phyloP scores from a whole-genome alignment of 2,888 invertebrate genomes.

The Chromoteleia sp. region DNA sequence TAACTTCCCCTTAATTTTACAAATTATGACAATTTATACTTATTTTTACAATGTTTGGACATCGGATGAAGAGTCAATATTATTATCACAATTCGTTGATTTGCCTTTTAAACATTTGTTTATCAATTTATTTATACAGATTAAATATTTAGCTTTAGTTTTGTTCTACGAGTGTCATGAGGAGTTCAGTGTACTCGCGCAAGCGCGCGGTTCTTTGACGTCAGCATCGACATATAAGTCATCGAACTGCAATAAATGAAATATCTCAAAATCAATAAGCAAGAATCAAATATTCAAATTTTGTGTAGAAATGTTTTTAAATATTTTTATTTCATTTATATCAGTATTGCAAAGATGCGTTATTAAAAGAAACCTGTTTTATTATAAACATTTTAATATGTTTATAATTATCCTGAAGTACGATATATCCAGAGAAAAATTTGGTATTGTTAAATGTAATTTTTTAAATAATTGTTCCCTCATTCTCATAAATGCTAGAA shows the following conservation, averaged over 20 bases:
- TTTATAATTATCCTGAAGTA: too few relatives aligned
- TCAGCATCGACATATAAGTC: conserved; percentile 75
- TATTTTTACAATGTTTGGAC: too few relatives aligned
- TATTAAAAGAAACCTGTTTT: neutral
- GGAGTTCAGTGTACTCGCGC: conserved; percentile 77
- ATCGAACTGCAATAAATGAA: conserved; percentile 69
- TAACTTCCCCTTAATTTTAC: too few relatives aligned
- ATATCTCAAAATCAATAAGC: conserved; percentile 50
- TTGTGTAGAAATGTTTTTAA: neutral
- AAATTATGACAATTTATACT: too few relatives aligned
- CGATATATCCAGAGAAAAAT: too few relatives aligned
- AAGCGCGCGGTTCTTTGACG: conserved; percentile 75
- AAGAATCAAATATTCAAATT: conserved; percentile 26
- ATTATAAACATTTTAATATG: neutral
- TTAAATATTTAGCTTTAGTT: neutral
- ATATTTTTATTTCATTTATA: neutral
- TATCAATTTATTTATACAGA: neutral
- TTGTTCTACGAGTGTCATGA: conserved; percentile 15
- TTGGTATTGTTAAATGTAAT: too few relatives aligned
- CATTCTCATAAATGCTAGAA: too few relatives aligned
- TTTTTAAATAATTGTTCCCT: too few relatives aligned
- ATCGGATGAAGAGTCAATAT: neutral
- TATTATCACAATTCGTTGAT: neutral
- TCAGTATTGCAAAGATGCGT: too few relatives aligned
- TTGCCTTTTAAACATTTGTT: neutral